phyloP scores from a whole-genome alignment of 1,140 invertebrate genomes.

The Drosophila kanapiae region DNA sequence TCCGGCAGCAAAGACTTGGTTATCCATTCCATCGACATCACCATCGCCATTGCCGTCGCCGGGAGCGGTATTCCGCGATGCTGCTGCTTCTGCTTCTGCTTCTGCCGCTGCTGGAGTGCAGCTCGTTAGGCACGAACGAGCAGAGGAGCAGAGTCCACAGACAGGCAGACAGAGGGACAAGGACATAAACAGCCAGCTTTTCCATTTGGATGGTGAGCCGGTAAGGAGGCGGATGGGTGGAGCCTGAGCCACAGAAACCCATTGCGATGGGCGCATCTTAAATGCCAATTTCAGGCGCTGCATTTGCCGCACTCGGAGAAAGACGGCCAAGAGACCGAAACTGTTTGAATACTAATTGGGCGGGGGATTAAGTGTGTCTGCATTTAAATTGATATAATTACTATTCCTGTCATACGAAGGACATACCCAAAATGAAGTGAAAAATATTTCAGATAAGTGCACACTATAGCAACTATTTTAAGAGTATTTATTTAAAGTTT shows the following conservation, averaged over 20 bases:
- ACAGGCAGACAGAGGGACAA: conserved; percentile 47
- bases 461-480: too few relatives aligned
- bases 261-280: conserved; percentile 42
- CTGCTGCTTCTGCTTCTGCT: neutral
- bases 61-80: conserved; percentile 46
- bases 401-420: conserved; percentile 14
- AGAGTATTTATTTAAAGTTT: too few relatives aligned
- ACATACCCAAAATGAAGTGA: neutral
- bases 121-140: conserved; percentile 82
- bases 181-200: conserved; percentile 70
- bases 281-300: conserved; percentile 72
- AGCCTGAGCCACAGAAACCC: conserved; percentile 9
- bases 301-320: conserved; percentile 48
- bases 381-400: conserved; percentile 39
- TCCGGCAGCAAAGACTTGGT: conserved; percentile 54
- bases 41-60: conserved; percentile 38
- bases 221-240: neutral
- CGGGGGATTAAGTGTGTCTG: conserved; percentile 4
- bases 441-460: conserved; percentile 2
- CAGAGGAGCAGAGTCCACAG: conserved; percentile 56
- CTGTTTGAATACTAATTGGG: conserved; percentile 42
- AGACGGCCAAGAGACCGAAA: conserved; percentile 7
- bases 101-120: conserved; percentile 57
- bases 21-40: conserved; percentile 63
- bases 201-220: conserved; percentile 29